These are phyloP conservation scores for Girardia tigrina DNA, from an alignment of 2,888 invertebrate species.

Conservation along the genomic window DNA sequence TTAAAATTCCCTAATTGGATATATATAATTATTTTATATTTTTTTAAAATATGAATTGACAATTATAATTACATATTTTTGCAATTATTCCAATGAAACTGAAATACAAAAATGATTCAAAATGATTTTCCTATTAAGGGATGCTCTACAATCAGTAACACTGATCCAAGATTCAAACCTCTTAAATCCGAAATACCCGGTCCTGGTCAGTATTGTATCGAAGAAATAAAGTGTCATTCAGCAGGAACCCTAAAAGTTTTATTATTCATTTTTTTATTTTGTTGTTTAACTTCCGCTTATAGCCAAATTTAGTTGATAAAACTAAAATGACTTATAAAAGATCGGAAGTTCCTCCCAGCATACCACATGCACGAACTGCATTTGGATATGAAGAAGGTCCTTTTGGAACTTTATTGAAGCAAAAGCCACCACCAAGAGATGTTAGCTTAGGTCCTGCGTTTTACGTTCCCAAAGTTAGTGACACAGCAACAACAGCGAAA, in stretches of 20 bases:
- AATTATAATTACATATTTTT: too few species aligned
- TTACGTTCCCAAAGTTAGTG: conserved; percentile 40
- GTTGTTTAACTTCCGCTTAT: background rate
- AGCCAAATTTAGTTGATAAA: background rate
- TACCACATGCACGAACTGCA: conserved; percentile 48
- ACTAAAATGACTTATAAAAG: conserved; percentile 45
- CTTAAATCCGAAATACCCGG: conserved; percentile 42
- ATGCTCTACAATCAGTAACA: conserved; percentile 44
- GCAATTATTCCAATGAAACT: too few species aligned
- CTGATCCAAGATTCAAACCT: conserved; percentile 42
- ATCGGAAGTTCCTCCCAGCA: conserved; percentile 49
- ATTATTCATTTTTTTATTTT: background rate
- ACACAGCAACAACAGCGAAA: background rate
- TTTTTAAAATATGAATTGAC: too few species aligned
- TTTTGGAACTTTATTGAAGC: conserved; percentile 47
- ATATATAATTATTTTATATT: too few species aligned
- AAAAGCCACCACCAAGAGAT: conserved; percentile 46
- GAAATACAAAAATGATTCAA: too few species aligned
- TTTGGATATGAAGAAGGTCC: conserved; percentile 50
- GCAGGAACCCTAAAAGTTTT: conserved; percentile 20
- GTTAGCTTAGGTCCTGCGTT: conserved; percentile 48
- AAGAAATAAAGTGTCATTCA: background rate
- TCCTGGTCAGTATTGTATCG: conserved; percentile 45
- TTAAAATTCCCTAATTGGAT: too few species aligned
- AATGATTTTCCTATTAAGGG: too few species aligned